Evolutionary conservation across 1,140 invertebrate genomes (phyloP).

Genomic region (Teleogryllus occipitalis): DNA sequence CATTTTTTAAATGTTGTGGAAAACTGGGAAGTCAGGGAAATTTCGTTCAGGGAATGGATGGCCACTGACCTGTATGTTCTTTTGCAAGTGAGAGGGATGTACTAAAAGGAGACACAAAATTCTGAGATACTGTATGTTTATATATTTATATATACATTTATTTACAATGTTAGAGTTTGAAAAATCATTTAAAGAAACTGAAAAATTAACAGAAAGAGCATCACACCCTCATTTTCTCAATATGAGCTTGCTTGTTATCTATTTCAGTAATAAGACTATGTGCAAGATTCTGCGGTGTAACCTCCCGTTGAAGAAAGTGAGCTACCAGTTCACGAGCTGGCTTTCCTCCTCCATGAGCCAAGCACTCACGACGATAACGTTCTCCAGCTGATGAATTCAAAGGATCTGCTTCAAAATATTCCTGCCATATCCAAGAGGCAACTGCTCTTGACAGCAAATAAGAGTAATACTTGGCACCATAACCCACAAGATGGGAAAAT

Average conservation of each 20-base stretch:
- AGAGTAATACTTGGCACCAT: conserved; percentile 97
- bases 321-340: conserved; percentile 63
- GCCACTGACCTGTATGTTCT: too few relatives aligned
- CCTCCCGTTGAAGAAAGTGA: conserved; percentile 60
- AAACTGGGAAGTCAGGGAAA: too few relatives aligned
- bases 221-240: conserved; percentile 7
- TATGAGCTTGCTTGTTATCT: conserved; percentile 26
- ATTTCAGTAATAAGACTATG: conserved; percentile 43
- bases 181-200: too few relatives aligned
- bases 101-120: too few relatives aligned
- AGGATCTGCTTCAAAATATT: conserved; percentile 76
- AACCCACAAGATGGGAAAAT: conserved; percentile 94
- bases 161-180: too few relatives aligned
- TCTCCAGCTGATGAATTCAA: conserved; percentile 68
- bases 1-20: too few relatives aligned
- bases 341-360: conserved; percentile 82
- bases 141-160: too few relatives aligned
- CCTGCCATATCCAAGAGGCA: conserved; percentile 89
- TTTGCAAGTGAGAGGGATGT: too few relatives aligned
- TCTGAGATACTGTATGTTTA: too few relatives aligned
- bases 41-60: too few relatives aligned
- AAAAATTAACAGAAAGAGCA: background rate
- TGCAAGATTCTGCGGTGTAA: conserved; percentile 48
- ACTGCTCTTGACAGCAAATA: conserved; percentile 91
- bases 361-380: conserved; percentile 63